Conservation (phyloP, 2,888 invertebrate species). For the Cataglyphis rosenhaueri region DNA sequence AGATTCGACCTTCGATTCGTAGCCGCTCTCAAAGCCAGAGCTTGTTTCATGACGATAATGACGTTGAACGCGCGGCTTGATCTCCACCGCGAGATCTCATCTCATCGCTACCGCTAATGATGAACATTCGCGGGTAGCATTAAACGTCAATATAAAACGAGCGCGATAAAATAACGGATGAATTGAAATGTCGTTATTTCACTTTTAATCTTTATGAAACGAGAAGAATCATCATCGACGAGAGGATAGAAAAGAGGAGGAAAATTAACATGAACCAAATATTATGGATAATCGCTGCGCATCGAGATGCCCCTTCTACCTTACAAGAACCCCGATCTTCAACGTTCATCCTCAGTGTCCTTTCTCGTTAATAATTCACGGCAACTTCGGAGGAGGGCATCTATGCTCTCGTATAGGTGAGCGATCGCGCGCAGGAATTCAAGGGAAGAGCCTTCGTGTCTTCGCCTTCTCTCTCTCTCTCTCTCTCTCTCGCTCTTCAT, state of each 20-base stretch:
- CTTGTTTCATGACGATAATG: slow-evolving; percentile 69
- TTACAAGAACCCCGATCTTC: not conserved
- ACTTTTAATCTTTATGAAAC: not conserved
- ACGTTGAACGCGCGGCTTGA: slow-evolving; percentile 47
- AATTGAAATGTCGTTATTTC: too few relatives aligned
- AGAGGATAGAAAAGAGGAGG: not conserved
- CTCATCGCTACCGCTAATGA: slow-evolving; percentile 11
- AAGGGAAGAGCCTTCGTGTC: not conserved
- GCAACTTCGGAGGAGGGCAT: not conserved
- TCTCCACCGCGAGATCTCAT: slow-evolving; percentile 6
- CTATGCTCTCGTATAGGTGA: not conserved
- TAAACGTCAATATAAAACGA: not conserved
- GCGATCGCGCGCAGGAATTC: not conserved
- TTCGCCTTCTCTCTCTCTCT: slow-evolving; percentile 14
- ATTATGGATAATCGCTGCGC: not conserved
- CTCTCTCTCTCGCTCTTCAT: slow-evolving; percentile 20
- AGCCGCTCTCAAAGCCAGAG: slow-evolving; percentile 46
- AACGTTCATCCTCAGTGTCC: not conserved
- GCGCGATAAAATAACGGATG: not conserved
- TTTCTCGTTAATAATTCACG: slow-evolving; percentile 2
- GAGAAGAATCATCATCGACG: not conserved
- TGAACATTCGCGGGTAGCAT: slow-evolving; percentile 12
- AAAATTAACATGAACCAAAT: not conserved
- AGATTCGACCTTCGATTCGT: slow-evolving; percentile 69
- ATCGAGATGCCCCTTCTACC: not conserved